Conservation (phyloP, 2,888 invertebrate genomes). For the Troides helena region DNA sequence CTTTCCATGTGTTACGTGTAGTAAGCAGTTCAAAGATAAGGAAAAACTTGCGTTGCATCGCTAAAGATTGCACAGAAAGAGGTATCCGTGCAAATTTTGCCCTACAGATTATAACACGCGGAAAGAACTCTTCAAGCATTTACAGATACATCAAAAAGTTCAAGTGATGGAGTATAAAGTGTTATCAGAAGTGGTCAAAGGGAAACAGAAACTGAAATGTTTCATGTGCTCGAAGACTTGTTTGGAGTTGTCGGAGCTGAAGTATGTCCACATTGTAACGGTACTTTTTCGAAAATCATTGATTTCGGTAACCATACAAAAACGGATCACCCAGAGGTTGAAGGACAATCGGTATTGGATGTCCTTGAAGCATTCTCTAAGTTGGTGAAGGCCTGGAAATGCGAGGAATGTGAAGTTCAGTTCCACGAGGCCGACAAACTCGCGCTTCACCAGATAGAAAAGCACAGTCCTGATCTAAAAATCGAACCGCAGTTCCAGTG, state of each 20-base stretch:
- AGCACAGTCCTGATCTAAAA: constrained; percentile 62
- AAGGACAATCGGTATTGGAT: constrained; percentile 64
- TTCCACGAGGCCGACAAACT: constrained; percentile 70
- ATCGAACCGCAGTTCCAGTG: constrained; percentile 64
- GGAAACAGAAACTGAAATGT: constrained; percentile 65
- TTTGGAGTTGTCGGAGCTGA: constrained; percentile 59
- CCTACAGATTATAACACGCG: constrained; percentile 70
- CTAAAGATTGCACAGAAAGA: constrained; percentile 62
- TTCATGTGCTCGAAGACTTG: constrained; percentile 65
- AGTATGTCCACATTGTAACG: constrained; percentile 62
- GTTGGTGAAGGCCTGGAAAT: constrained; percentile 72
- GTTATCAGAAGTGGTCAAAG: constrained; percentile 65
- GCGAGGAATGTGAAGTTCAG: constrained; percentile 69
- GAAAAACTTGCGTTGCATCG: constrained; percentile 57
- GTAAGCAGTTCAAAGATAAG: constrained; percentile 61
- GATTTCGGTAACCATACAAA: constrained; percentile 69
- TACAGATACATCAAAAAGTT: constrained; percentile 69
- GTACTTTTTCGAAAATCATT: constrained; percentile 60
- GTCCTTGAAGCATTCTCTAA: constrained; percentile 69
- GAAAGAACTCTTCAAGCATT: constrained; percentile 68
- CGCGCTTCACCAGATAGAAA: constrained; percentile 65
- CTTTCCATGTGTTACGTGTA: constrained; percentile 57
- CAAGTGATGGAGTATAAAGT: constrained; percentile 74
- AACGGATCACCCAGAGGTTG: constrained; percentile 62
- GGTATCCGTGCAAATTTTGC: constrained; percentile 71